Base-by-base conservation (phyloP, 2,797 vertebrate species). In the Gymnopithys bicolor region DNA sequence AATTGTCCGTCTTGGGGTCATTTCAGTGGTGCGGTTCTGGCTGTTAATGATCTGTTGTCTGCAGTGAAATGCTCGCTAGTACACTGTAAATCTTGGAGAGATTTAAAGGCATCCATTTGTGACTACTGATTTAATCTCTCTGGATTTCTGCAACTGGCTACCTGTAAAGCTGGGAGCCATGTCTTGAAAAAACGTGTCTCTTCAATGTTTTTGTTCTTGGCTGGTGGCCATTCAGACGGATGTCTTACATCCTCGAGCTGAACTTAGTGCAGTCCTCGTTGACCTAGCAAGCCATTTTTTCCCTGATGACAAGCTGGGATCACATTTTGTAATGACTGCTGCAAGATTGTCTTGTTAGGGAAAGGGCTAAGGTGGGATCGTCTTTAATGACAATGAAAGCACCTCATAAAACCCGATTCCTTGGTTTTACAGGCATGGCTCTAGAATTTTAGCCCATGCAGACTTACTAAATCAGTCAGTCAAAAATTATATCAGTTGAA, bases 391-490 rank as follows among this genome's bases (percentile, higher is more conserved):
- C 97, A 97, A 95, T 94, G 94, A 98, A 98, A 98, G 96, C 97
- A 96, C 96, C 96, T 98, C 97, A 97, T 98, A 97, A 98, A 98
- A 97, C 84, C 96, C 60, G 96, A 97, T 95, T 97, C 96, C 83
- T 97, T 23, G 0, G 94, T 97, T 98, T 98, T 98, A 97, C 95
- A 96, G 97, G 93, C 94, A 91, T 55, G 91, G 97, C 93, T 97
- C 95, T 97, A 95, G 94, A 96, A 97, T 97, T 97, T 91, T 96
- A 98, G 97, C 95, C 91, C 63, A 93, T 93, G 91, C 89, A 95
- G 97, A 97, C 97, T 98, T 97, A 97, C 95, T 97, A 98, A 97
- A 98, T 97, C 97, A 98, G 97, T 98, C 97, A 97, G 97, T 98
- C 97, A 98, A 98, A 98, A 97, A 98, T 97, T 97, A 94, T 97